These are phyloP conservation scores for Sceloporus tristichus DNA, from an alignment of 2,113 vertebrate species.

Conservation along the genomic window DNA sequence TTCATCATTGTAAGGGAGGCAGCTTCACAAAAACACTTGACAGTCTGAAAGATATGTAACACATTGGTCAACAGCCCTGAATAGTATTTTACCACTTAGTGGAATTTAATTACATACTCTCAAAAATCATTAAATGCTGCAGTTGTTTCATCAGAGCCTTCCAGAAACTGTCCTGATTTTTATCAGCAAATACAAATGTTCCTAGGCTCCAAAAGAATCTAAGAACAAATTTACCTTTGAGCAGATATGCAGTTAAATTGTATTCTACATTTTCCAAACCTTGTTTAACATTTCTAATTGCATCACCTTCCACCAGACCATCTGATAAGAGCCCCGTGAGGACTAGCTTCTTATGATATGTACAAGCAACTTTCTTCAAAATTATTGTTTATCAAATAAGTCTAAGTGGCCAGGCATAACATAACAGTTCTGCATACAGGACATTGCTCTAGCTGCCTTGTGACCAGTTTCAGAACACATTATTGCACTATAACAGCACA, in stretches of 20 bases:
- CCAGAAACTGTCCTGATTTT: constrained; percentile 50
- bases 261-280: rapidly evolving
- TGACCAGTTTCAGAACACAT: too few species aligned
- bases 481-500: too few species aligned
- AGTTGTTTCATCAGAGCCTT: constrained; percentile 38
- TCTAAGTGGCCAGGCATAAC: too few species aligned
- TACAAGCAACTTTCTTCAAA: neutral
- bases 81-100: constrained; percentile 49
- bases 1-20: constrained; percentile 67
- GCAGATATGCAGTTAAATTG: neutral
- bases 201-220: constrained; percentile 18
- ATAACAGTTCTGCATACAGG: too few species aligned
- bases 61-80: constrained; percentile 56
- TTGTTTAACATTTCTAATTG: neutral
- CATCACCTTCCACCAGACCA: neutral
- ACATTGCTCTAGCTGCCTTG: too few species aligned
- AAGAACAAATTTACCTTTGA: constrained; percentile 16
- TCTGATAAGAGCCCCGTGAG: neutral
- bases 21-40: constrained; percentile 63
- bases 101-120: constrained; percentile 56
- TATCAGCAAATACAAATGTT: constrained; percentile 58
- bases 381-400: neutral
- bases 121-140: constrained; percentile 40
- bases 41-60: constrained; percentile 68
- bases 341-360: neutral